Evolutionary conservation across 92 coral and sea anemone genomes (phyloP).

Genomic region (Epizoanthus stellaris): DNA sequence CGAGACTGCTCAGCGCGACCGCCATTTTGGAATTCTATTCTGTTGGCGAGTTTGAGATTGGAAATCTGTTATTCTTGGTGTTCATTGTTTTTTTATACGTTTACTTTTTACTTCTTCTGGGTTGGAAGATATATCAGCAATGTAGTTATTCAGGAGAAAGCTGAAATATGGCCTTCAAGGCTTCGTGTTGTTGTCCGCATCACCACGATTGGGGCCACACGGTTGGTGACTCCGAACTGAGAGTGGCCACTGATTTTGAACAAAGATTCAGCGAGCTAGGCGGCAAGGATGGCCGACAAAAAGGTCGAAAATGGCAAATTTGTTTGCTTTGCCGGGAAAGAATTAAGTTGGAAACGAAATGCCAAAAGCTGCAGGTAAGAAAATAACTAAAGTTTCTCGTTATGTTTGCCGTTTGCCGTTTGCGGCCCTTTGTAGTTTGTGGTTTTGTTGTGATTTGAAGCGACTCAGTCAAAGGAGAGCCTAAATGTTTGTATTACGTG

Average conservation of each 20-base stretch:
- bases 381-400: neutral
- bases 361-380: constrained; percentile 17
- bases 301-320: constrained; percentile 37
- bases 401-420: neutral
- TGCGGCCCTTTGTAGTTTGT: neutral
- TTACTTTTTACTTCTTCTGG: too few species aligned
- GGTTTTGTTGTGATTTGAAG: neutral
- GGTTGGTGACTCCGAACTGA: constrained; percentile 27
- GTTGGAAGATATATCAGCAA: neutral
- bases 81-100: too few species aligned
- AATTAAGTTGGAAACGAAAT: constrained; percentile 12
- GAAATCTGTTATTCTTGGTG: too few species aligned
- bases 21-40: too few species aligned
- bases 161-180: constrained; percentile 1
- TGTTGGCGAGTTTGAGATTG: too few species aligned
- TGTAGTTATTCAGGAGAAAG: neutral
- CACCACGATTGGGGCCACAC: constrained; percentile 46
- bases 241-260: constrained; percentile 33
- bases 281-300: constrained; percentile 39
- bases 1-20: too few species aligned
- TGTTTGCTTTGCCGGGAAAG: constrained; percentile 42
- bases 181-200: constrained; percentile 47
- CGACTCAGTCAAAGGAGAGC: too few species aligned
- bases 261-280: constrained; percentile 22
- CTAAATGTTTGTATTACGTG: too few species aligned